Conservation (phyloP, 1,140 invertebrate species). For the Plutomurus gul region DNA sequence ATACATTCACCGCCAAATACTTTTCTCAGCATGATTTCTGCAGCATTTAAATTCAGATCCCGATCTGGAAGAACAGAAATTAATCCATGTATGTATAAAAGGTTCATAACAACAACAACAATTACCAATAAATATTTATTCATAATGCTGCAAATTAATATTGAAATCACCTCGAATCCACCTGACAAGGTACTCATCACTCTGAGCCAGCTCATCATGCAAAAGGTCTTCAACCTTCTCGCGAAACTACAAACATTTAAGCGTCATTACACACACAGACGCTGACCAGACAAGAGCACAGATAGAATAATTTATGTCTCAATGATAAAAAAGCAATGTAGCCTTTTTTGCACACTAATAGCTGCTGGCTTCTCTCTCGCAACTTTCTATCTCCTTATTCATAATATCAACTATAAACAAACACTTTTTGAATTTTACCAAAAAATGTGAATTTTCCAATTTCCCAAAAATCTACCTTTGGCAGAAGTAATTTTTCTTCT, state of each 20-base stretch:
- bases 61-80: neutral
- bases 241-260: constrained; percentile 1
- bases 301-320: neutral
- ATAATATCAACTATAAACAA: neutral
- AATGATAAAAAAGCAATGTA: neutral
- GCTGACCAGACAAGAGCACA: neutral
- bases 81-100: neutral
- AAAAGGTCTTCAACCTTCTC: constrained; percentile 3
- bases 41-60: neutral
- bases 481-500: neutral
- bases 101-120: too few species aligned
- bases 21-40: neutral
- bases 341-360: neutral
- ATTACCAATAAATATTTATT: too few species aligned
- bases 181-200: constrained; percentile 13
- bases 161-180: constrained; percentile 8
- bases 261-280: neutral
- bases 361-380: neutral
- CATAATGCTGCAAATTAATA: neutral
- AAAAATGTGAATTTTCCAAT: neutral
- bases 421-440: neutral
- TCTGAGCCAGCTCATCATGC: neutral
- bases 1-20: neutral
- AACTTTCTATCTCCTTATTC: neutral
- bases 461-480: neutral